Base-by-base conservation (phyloP, 35 echinoderm and acorn worm species). In the Ophioderma brevispina region DNA sequence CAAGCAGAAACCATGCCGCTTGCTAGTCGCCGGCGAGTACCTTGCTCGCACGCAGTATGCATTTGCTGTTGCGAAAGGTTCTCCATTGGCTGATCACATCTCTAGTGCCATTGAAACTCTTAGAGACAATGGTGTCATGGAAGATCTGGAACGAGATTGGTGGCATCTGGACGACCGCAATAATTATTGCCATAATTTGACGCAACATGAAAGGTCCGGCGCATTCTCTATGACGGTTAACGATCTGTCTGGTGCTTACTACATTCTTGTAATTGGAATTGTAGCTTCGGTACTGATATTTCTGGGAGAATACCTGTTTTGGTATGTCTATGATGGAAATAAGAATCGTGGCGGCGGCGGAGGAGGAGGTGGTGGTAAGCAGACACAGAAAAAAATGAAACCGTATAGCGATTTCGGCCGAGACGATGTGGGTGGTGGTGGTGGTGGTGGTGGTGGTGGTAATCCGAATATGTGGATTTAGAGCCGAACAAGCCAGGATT, bases 11-110 rank as follows among this genome's bases (percentile, higher is more conserved):
- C 92, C 92, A 3, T 94, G 92, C 55, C 82, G 90, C 85, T 55
- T 90, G 0, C 40, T 90, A 10, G 87, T 90, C 0, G 82, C 41
- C 18, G 88, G 92, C 49, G 87, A 81, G 21, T 90, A 19, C 80
- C 42, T 94, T 32, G 87, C 76, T 21, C 92, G 82, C 30, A 90
- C 79, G 14, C 84, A 81, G 31, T 94, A 94, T 85, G 92, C 81
- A 0, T 46, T 94, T 35, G 92, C 77, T 13, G 87, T 94, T 25
- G 37, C 80, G 5, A 85, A 81, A 55, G 92, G 84, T 31, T 89
- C 92, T 11, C 87, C 92, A 10, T 40, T 90, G 18, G 82, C 38
- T 17, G 92, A 86, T n/a, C 82, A 85, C 19, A 32, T 94, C 8
- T 90, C 87, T 2, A 50, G 85, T 80, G 92, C 92, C 6, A 86